Evolutionary conservation across 2,888 invertebrate species (phyloP), one percentile per base, ranked within the genome.

Genomic region (Amiota communis): DNA sequence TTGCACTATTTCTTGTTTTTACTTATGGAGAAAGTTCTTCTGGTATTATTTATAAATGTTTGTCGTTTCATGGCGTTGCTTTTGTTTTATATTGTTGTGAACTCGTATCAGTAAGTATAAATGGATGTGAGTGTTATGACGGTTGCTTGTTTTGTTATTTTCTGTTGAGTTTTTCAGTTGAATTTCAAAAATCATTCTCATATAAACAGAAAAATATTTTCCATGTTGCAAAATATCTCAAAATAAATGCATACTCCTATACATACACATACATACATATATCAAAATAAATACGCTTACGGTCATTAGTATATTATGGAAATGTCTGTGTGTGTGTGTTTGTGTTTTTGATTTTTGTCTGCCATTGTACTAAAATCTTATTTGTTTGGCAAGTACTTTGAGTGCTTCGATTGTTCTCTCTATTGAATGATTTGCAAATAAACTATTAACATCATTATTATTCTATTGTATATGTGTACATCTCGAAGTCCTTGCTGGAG

Each of bases 271-370:
- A 6, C 36, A 36, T 36, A 6, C 36, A 36, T 36, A 6, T 6
- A 36, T 36, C 3, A 6, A 36, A 36, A 36, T 36, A 36, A 36
- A 36, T 36, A 36, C 36, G 36, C 57, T 57, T 15, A 11, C 59
- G 59, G 59, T 59, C 59, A 59, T 59, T 23, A 2, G n/a, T 56
- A 13, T 10, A 17, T 17, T 36, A 36, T 83, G 85, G 83, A 74
- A 85, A 85, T 85, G 76, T 70, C 20, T 73, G 17, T 6, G 70
- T 70, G 23, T 57, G 70, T 57, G 69, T n/a, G 23, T 53, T n/a
- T 23, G 46, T 53, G 72, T 63, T 78, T 70, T 36, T 36, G 36
- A 36, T 36, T 67, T 68, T 59, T 71, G 69, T 72, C 73, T 81
- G 79, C 71, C 36, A 36, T 36, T 53, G 53, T 53, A 53, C 46